phyloP scores from a whole-genome alignment of 2,797 vertebrate species.

The Pseudomugil gertrudae region DNA sequence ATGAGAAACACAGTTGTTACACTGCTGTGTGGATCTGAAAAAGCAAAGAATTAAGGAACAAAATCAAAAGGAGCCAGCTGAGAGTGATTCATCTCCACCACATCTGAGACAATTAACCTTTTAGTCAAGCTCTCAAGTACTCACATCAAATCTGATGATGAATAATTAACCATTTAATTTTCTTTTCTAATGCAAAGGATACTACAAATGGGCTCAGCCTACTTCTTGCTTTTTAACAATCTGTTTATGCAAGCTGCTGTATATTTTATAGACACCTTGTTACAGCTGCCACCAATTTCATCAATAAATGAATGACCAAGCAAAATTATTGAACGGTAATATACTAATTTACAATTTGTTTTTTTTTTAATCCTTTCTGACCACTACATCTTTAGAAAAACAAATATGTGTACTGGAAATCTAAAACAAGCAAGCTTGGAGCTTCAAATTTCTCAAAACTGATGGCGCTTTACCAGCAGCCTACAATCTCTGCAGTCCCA shows the following conservation, averaged over 20 bases:
- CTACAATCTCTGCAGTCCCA: slow-evolving; percentile 1
- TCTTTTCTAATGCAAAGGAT: background rate
- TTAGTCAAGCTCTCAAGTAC: slow-evolving; percentile 4
- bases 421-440: no score
- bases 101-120: slow-evolving; percentile 18
- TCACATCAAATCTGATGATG: background rate
- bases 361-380: background rate
- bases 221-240: background rate
- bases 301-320: background rate
- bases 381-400: slow-evolving; percentile 5
- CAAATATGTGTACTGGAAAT: no score
- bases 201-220: background rate
- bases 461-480: slow-evolving; percentile 20
- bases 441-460: slow-evolving; percentile 15
- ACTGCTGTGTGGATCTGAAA: background rate
- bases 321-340: background rate
- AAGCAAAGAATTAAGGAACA: background rate
- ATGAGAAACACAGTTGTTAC: background rate
- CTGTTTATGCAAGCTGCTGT: no score
- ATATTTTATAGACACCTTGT: background rate
- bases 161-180: background rate
- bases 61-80: background rate
- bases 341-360: background rate
- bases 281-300: background rate
- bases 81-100: slow-evolving; percentile 13